phyloP scores from a whole-genome alignment of 37 sponge, comb jelly and placozoan species.

The Ephydatia muelleri region DNA sequence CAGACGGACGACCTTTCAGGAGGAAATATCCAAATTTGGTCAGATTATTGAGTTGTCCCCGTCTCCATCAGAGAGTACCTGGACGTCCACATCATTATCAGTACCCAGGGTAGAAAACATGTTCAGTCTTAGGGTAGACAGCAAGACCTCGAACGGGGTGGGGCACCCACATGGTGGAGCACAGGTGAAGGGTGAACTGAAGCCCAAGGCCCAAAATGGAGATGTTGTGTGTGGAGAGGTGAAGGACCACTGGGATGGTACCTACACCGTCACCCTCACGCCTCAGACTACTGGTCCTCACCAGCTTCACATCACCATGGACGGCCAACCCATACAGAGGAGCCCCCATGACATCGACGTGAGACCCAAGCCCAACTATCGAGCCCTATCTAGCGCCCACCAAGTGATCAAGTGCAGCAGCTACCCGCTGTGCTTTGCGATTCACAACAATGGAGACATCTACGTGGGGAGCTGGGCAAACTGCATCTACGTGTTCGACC shows the following conservation, averaged over 20 bases:
- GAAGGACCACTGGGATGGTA: slow-evolving; percentile 34
- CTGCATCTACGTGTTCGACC: slow-evolving; percentile 23
- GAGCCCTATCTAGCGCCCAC: background rate
- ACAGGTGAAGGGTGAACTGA: background rate
- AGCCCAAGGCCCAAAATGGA: slow-evolving; percentile 14
- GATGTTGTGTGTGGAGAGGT: background rate
- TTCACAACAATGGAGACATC: slow-evolving; percentile 30
- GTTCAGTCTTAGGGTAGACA: background rate
- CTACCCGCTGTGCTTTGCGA: slow-evolving; percentile 28
- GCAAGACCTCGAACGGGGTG: slow-evolving; percentile 5
- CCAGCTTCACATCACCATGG: slow-evolving; percentile 23
- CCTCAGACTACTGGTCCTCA: slow-evolving; percentile 22
- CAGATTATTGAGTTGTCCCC: background rate
- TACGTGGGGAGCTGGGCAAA: slow-evolving; percentile 11
- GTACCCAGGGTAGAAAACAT: background rate
- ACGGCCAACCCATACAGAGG: slow-evolving; percentile 2
- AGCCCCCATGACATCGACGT: slow-evolving; percentile 42
- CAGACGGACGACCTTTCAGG: background rate
- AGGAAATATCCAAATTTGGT: background rate
- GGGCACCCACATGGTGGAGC: slow-evolving; percentile 29
- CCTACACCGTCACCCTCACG: slow-evolving; percentile 19
- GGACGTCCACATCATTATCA: background rate
- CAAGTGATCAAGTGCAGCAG: background rate
- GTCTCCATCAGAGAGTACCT: background rate
- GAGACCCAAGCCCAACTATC: background rate